Percentiles rank a stretch among this genome's conserved stretches.
Evolutionary conservation across 2,797 vertebrate genomes (phyloP).

Genomic region (Botia kubotai): DNA sequence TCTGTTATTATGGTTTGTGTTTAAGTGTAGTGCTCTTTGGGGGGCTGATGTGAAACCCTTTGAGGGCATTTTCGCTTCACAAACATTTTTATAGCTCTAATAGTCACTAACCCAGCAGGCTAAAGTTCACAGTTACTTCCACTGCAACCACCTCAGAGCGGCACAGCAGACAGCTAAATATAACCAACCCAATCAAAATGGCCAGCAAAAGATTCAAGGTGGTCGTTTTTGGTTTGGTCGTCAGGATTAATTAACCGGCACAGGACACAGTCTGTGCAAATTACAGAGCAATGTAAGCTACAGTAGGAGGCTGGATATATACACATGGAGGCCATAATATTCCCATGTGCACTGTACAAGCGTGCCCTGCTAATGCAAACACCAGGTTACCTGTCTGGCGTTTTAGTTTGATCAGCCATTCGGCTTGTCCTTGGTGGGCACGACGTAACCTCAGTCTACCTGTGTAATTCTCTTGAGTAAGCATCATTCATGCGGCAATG

Average conservation of each 20-base stretch:
- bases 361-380: conserved; percentile 47
- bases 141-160: conserved; percentile 72
- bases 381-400: conserved; percentile 45
- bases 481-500: conserved; percentile 72
- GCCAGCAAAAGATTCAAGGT: conserved; percentile 53
- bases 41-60: conserved; percentile 70
- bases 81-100: conserved; percentile 81
- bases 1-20: conserved; percentile 71
- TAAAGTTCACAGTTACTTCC: conserved; percentile 74
- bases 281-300: conserved; percentile 70
- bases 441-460: conserved; percentile 9
- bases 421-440: conserved; percentile 33
- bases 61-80: conserved; percentile 75
- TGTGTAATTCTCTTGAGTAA: conserved; percentile 55
- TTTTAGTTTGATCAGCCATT: conserved; percentile 29
- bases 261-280: conserved; percentile 72
- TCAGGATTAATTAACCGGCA: conserved; percentile 75
- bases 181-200: conserved; percentile 69
- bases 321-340: conserved; percentile 62
- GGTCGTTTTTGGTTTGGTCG: conserved; percentile 66
- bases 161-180: conserved; percentile 78
- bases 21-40: conserved; percentile 70
- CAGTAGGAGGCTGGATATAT: conserved; percentile 64
- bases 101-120: conserved; percentile 71
- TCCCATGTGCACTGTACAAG: conserved; percentile 2